Evolutionary conservation across 2,797 vertebrate species (phyloP).

Genomic region (Phrynocephalus vlangalii): DNA sequence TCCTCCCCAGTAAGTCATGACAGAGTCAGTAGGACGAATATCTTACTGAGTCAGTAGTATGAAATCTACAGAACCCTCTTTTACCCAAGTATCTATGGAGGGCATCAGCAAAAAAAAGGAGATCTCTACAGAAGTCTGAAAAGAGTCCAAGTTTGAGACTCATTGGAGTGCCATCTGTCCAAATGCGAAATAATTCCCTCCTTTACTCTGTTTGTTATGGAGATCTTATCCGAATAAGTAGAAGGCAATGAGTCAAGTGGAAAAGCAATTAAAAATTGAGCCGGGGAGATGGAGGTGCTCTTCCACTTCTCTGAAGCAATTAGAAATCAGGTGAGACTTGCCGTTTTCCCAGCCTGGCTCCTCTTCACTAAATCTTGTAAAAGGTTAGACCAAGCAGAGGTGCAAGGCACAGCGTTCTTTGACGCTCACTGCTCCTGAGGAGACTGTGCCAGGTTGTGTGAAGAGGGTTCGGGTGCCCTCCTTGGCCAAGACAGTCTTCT

Average conservation of each 20-base stretch:
- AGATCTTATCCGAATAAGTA: neutral
- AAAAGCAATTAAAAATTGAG: slow-evolving; percentile 10
- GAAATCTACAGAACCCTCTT: neutral
- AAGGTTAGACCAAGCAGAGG: neutral
- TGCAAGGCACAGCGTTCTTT: neutral
- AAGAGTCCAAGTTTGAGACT: neutral
- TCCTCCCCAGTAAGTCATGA: too few relatives aligned
- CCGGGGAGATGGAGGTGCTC: neutral
- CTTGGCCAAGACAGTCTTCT: neutral
- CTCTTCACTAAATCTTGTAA: neutral
- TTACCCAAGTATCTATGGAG: neutral
- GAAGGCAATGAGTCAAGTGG: neutral
- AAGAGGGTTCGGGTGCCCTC: neutral
- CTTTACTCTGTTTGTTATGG: neutral
- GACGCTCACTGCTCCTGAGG: neutral
- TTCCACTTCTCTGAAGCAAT: neutral
- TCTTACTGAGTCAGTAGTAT: neutral
- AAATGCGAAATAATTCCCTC: neutral
- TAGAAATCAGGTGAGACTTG: neutral
- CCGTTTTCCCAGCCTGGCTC: neutral
- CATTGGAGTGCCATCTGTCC: neutral
- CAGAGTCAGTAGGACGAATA: neutral
- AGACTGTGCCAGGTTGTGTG: neutral
- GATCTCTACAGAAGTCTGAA: neutral
- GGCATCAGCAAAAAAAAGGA: neutral